Conservation (phyloP, 2,113 vertebrate genomes). For the Phylloscopus whistleri region DNA sequence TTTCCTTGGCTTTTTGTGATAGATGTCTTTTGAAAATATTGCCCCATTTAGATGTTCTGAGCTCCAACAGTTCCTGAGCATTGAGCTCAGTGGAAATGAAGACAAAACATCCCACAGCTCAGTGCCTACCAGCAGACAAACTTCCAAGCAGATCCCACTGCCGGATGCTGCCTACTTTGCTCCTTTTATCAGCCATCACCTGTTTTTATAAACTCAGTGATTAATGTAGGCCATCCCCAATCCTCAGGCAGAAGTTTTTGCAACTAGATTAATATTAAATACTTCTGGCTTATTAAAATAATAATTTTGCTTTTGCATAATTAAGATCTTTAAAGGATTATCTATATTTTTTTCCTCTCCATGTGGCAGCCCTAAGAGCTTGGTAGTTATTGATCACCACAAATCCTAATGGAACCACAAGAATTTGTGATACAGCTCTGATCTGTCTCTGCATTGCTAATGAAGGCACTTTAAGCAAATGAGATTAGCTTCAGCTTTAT, state of each 20-base stretch:
- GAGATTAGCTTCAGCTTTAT: background rate
- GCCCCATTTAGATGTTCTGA: background rate
- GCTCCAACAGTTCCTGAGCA: background rate
- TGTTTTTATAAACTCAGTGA: background rate
- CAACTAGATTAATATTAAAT: constrained; percentile 32
- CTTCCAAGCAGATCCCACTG: background rate
- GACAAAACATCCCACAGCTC: background rate
- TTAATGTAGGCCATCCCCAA: constrained; percentile 10
- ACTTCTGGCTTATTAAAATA: background rate
- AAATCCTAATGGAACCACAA: constrained; percentile 8
- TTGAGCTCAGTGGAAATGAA: background rate
- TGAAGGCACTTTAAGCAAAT: background rate
- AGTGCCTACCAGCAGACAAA: background rate
- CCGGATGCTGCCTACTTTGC: background rate
- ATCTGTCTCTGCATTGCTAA: background rate
- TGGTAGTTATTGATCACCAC: background rate
- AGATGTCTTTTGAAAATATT: background rate
- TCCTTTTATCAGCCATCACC: constrained; percentile 1
- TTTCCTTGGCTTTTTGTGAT: background rate
- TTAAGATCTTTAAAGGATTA: constrained; percentile 26
- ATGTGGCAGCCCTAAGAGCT: background rate
- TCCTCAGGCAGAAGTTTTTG: constrained; percentile 6
- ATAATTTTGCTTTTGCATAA: background rate
- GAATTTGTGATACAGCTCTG: background rate
- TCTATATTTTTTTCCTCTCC: background rate